Base-by-base conservation (phyloP, 2,113 vertebrate species). In the Drymodes brunneopygia region DNA sequence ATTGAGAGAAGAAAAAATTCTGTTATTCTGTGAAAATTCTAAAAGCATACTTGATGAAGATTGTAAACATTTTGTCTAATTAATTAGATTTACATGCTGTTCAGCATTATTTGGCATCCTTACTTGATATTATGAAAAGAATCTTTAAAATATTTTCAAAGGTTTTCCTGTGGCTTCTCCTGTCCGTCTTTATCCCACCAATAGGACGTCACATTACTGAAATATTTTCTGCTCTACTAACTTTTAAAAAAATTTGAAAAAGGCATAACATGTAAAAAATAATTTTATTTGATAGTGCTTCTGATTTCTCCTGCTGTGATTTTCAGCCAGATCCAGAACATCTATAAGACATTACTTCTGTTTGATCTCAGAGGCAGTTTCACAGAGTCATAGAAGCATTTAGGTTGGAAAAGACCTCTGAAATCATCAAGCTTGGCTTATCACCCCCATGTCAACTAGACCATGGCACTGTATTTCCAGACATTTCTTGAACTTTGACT, bases 191-290 rank as follows among this genome's bases (percentile, higher is more conserved):
- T 62, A 62, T 28, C 11, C 11, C 40, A 81, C 6, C 3, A 15
- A 28, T 40, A 45, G 5, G 7, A 47, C 14, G 5, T 4, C 69
- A 70, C 0, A 0, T 36, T 29, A 60, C 29, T 65, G 7, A 65
- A 54, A 22, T 21, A 0, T 19, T 56, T 64, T 24, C 11, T 36
- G 36, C 15, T 65, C 23, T 85, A 64, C 5, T 38, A 75, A 62
- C 11, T 45, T 48, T 5, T 3, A 13, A 20, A 64, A 33, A 20
- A 4, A 2, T 35, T 86, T 61, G 42, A 5, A 67, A 47, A 81
- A 58, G 23, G 14, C 3, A 5, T 1, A 36, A 15, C 8, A 22
- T 14, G 2, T 14, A 7, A 47, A 72, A 86, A 67, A 22, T 2
- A 4, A 20, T 11, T 28, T 50, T 31, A 35, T 61, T 62, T 51